Conservation (phyloP, 2,888 invertebrate species). For the Theretra japonica region DNA sequence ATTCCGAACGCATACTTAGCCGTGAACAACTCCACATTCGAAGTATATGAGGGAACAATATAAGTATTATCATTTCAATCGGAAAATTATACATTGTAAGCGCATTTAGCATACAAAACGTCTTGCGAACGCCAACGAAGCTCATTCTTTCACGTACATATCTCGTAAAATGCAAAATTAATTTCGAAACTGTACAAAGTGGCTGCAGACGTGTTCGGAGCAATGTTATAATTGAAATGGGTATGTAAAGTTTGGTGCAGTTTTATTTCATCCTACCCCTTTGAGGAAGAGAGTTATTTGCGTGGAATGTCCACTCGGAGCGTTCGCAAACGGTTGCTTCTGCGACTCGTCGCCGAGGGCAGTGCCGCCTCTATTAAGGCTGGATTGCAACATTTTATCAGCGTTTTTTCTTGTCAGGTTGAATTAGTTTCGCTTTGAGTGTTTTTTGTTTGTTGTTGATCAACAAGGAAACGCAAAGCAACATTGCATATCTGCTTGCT, state of each 20-base stretch:
- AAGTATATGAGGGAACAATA: constrained; percentile 18
- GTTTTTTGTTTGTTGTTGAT: constrained; percentile 21
- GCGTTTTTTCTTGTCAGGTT: constrained; percentile 21
- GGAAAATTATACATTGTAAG: constrained; percentile 31
- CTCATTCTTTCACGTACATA: constrained; percentile 35
- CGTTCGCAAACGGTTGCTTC: constrained; percentile 47
- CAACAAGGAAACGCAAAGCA: constrained; percentile 19
- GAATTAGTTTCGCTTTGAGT: constrained; percentile 26
- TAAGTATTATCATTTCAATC: constrained; percentile 15
- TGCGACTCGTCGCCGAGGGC: constrained; percentile 35
- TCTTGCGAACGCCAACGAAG: constrained; percentile 17
- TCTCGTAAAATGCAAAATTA: constrained; percentile 53
- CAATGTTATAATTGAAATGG: constrained; percentile 58
- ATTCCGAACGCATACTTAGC: background rate
- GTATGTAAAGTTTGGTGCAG: constrained; percentile 54
- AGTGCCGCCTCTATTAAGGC: constrained; percentile 19
- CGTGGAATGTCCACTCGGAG: constrained; percentile 55
- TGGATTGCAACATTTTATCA: constrained; percentile 18
- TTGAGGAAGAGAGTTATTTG: constrained; percentile 56
- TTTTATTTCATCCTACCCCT: constrained; percentile 62
- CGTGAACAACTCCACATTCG: background rate
- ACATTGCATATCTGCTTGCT: constrained; percentile 3
- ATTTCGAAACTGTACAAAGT: constrained; percentile 49
- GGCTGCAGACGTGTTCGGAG: constrained; percentile 43
- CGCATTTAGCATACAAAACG: constrained; percentile 29